Evolutionary conservation across 2,113 vertebrate species (phyloP).

Genomic region (Otocyon megalotis): DNA sequence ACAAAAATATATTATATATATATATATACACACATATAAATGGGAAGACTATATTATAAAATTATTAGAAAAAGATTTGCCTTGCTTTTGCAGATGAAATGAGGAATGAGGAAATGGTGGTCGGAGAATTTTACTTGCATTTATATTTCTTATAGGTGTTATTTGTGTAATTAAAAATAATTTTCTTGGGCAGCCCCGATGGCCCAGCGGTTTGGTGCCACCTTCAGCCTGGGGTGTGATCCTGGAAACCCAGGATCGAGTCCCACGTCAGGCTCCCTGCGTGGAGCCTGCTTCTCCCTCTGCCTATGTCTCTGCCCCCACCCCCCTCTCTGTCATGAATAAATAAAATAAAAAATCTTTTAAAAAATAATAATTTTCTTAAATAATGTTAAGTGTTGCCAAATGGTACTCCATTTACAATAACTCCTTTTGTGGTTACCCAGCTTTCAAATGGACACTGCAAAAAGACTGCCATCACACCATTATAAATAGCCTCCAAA

Average conservation of each 20-base stretch:
- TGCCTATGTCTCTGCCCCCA: no score
- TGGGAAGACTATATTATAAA: not conserved
- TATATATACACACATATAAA: not conserved
- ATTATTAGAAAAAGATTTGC: not conserved
- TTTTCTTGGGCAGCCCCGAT: not conserved
- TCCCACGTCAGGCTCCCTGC: no score
- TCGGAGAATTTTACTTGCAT: not conserved
- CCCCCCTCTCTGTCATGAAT: no score
- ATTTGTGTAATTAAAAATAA: constrained; percentile 49
- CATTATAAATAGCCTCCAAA: constrained; percentile 74
- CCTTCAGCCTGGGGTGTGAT: no score
- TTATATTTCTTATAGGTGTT: constrained; percentile 27
- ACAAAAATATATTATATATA: no score
- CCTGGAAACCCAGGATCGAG: no score
- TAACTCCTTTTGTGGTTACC: constrained; percentile 2
- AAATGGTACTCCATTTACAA: constrained; percentile 57
- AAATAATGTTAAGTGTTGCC: constrained; percentile 2
- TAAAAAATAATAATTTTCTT: constrained; percentile 49
- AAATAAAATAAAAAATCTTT: not conserved
- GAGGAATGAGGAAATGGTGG: not conserved
- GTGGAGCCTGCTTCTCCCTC: no score
- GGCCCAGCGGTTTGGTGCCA: no score
- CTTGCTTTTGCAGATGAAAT: not conserved
- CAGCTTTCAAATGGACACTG: constrained; percentile 42
- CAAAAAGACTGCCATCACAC: constrained; percentile 66